Conservation (phyloP, 2,888 invertebrate genomes). For the Pyrrhosoma nymphula region DNA sequence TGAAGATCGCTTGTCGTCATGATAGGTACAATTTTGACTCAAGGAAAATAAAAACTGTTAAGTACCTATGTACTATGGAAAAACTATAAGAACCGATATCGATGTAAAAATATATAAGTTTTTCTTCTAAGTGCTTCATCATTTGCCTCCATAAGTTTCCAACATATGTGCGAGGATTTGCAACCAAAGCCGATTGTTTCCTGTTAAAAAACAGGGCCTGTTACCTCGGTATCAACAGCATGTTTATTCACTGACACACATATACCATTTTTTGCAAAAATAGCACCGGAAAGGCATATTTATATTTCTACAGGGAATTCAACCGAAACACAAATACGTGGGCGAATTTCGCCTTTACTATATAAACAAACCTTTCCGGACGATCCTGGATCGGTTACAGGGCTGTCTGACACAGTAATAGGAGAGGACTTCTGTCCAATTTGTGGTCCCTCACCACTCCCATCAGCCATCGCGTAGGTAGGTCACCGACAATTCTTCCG, state of each 20-base stretch:
- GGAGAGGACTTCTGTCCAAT: slow-evolving; percentile 75
- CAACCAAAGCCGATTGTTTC: too few species aligned
- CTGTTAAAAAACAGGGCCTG: neutral
- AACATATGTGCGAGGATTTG: neutral
- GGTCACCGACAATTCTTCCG: neutral
- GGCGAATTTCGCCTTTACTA: neutral
- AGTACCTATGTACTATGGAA: neutral
- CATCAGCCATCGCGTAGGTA: slow-evolving; percentile 67
- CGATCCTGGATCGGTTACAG: slow-evolving; percentile 88
- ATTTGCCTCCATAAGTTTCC: neutral
- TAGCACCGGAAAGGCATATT: neutral
- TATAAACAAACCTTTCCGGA: slow-evolving; percentile 79
- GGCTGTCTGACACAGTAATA: slow-evolving; percentile 84
- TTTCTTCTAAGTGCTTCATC: neutral
- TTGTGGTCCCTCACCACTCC: slow-evolving; percentile 59
- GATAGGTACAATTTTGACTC: neutral
- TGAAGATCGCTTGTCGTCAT: neutral
- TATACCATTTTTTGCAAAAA: neutral
- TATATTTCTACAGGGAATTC: neutral
- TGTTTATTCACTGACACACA: neutral
- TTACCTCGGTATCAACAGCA: neutral
- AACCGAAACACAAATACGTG: neutral
- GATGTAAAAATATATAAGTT: neutral
- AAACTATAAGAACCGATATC: neutral
- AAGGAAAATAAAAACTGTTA: neutral